Percentiles rank a stretch among this genome's conserved stretches.
Conservation (phyloP, 2,888 invertebrate genomes). For the Ceriagrion tenellum region DNA sequence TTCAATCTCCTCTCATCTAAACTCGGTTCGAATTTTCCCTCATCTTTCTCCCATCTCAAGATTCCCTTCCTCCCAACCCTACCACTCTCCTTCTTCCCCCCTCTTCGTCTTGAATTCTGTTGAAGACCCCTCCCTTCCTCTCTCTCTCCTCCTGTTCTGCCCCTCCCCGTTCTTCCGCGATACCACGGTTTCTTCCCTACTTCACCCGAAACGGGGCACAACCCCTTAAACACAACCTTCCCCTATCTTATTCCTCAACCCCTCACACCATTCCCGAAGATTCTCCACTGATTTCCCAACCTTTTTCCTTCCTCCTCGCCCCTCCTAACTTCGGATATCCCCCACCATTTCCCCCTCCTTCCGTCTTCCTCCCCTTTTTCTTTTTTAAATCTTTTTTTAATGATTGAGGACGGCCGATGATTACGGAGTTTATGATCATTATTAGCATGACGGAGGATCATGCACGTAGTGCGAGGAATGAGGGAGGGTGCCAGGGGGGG, state of each 20-base stretch:
- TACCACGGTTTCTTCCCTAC: neutral
- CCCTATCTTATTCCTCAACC: neutral
- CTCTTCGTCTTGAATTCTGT: neutral
- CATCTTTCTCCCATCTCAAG: neutral
- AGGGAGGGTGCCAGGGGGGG: too few species aligned
- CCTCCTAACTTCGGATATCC: neutral
- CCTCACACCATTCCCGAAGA: neutral
- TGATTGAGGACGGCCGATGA: slow-evolving; percentile 62
- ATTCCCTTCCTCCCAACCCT: neutral
- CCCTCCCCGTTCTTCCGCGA: neutral
- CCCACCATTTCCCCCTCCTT: neutral
- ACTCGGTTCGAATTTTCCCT: slow-evolving; percentile 19
- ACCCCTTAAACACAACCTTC: neutral
- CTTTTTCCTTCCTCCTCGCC: neutral
- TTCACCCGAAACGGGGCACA: neutral
- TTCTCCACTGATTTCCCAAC: neutral
- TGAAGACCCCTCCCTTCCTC: neutral
- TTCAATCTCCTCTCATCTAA: neutral
- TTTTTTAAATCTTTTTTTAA: slow-evolving; percentile 22
- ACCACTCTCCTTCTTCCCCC: neutral
- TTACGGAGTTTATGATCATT: slow-evolving; percentile 65
- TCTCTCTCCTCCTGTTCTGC: neutral
- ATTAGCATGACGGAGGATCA: slow-evolving; percentile 63
- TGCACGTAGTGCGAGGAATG: slow-evolving; percentile 48
- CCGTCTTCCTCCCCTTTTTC: neutral